These are phyloP conservation scores for Brachionus koreanus DNA, from an alignment of 1,140 invertebrate species.

Conservation along the genomic window DNA sequence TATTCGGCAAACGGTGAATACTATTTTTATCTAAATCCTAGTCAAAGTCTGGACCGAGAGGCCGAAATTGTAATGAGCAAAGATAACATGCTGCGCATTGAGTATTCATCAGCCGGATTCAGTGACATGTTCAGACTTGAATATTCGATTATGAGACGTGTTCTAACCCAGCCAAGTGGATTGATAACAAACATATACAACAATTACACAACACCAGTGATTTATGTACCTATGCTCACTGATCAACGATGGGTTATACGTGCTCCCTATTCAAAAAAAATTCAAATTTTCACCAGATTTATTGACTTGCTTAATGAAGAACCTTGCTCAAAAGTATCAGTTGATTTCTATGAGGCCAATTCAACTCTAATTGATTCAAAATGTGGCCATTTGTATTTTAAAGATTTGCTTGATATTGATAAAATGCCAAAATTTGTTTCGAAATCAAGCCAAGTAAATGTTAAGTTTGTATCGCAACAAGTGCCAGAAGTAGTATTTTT, in stretches of 20 bases:
- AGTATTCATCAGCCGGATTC: background rate
- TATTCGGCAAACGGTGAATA: conserved; percentile 27
- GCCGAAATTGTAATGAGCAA: background rate
- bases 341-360: conserved; percentile 29
- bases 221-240: conserved; percentile 22
- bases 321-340: background rate
- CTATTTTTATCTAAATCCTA: background rate
- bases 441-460: conserved; percentile 12
- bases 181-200: background rate
- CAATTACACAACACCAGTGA: background rate
- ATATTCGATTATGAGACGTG: background rate
- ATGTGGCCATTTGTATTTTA: conserved; percentile 20
- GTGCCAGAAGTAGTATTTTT: background rate
- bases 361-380: background rate
- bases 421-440: background rate
- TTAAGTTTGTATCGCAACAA: conserved; percentile 19
- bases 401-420: background rate
- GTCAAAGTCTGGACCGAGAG: background rate
- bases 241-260: conserved; percentile 26
- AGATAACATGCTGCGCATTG: conserved; percentile 18
- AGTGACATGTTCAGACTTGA: background rate
- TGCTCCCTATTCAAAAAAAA: conserved; percentile 36
- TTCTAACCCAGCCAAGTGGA: background rate
- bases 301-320: conserved; percentile 31
- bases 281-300: background rate